Evolutionary conservation across 2,113 vertebrate species (phyloP).

Genomic region (Saguinus imperator): DNA sequence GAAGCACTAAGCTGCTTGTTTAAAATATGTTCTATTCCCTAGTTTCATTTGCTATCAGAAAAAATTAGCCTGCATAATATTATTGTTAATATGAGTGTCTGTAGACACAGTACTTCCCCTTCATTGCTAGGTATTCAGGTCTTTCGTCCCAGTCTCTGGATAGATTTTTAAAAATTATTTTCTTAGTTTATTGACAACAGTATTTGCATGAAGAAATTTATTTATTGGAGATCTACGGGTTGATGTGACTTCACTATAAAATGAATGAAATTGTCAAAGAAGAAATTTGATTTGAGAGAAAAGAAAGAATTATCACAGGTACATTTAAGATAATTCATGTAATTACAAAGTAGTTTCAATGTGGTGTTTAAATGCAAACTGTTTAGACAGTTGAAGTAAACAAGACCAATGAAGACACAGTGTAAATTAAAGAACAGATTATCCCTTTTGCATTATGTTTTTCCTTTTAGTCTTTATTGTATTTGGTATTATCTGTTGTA

Average conservation of each 20-base stretch:
- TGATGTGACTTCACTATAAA: not conserved
- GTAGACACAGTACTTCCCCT: not conserved
- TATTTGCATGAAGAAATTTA: not conserved
- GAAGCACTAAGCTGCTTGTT: not conserved
- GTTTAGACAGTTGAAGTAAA: not conserved
- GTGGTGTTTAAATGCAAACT: conserved; percentile 26
- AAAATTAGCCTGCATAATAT: not conserved
- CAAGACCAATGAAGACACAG: not conserved
- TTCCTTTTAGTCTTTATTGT: not conserved
- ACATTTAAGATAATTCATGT: not conserved
- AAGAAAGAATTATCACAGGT: not conserved
- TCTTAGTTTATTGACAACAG: not conserved
- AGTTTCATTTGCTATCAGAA: conserved; percentile 32
- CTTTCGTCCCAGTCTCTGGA: not conserved
- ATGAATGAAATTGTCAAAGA: not conserved
- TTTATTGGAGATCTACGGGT: not conserved
- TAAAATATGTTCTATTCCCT: not conserved
- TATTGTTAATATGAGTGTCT: not conserved
- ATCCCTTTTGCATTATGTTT: not conserved
- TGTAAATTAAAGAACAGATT: not conserved
- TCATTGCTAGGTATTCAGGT: not conserved
- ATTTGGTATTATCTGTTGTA: not conserved
- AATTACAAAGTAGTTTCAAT: not conserved
- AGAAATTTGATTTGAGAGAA: not conserved
- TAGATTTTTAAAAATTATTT: not conserved